Evolutionary conservation across 2,797 vertebrate species (phyloP).

Genomic region (Ibycter americanus): DNA sequence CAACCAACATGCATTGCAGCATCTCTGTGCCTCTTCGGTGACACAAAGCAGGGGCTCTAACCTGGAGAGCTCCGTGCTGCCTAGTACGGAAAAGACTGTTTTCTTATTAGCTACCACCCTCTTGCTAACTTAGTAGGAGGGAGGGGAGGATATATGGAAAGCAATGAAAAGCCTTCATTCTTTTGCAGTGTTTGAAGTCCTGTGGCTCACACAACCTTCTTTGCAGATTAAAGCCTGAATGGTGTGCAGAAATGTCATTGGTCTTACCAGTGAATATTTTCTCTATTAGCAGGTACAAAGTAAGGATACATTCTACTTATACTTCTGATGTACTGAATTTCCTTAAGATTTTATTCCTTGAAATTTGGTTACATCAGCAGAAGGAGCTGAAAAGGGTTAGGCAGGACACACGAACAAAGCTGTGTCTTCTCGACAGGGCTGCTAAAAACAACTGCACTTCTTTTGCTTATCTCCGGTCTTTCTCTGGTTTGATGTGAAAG

Average conservation of each 20-base stretch:
- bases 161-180: neutral
- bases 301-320: neutral
- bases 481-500: neutral
- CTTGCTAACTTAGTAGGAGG: neutral
- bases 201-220: neutral
- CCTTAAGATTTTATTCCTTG: neutral
- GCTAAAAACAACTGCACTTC: fast-evolving
- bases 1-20: neutral
- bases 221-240: neutral
- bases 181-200: neutral
- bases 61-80: neutral
- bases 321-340: neutral
- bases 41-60: neutral
- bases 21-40: neutral
- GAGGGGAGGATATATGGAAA: neutral
- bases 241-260: neutral
- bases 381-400: neutral
- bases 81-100: neutral
- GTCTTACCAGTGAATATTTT: neutral
- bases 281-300: neutral
- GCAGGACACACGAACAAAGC: neutral
- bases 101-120: neutral
- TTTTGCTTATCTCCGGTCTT: neutral
- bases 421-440: neutral
- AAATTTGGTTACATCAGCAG: neutral